Evolutionary conservation across 2,888 invertebrate species (phyloP), one percentile per base, ranked within the genome.

Genomic region (Troides oblongomaculatus): DNA sequence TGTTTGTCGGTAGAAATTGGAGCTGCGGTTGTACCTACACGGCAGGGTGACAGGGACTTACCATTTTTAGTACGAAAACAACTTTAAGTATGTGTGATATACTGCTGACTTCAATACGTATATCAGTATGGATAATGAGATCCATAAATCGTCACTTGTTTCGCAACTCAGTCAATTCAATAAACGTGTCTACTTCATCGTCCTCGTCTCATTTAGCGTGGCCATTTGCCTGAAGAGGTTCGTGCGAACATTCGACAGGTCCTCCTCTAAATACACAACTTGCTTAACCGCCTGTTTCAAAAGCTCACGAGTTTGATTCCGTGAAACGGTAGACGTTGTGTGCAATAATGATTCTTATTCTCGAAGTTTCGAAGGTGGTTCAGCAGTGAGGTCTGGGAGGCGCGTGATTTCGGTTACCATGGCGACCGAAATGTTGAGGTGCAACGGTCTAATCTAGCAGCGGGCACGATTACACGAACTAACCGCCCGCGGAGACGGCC

Each of bases 401-500:
- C 87, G 85, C 86, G 87, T 86, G 83, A 76, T 86, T 86, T 88
- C 79, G 84, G 89, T 89, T 84, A 79, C 87, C 85, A 89, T 86
- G 87, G 86, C 79, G 86, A 90, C 89, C 82, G 82, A 85, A 87
- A 89, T 84, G 74, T 84, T 79, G 82, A 85, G 86, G 83, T 85
- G 87, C 88, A 89, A 88, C 87, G 88, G 86, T 87, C 86, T 86
- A 86, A 86, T 87, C 84, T 86, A 79, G 77, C 81, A 82, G 79
- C 78, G 81, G 82, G 86, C 89, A 90, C 88, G 89, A 90, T 84
- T 78, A 79, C 80, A 80, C 80, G 79, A 79, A 78, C 77, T 77
- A 79, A 80, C 83, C 85, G 84, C 86, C 85, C 82, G 85, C 79
- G 78, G 78, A 84, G 86, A 85, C 84, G 83, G 76, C 74, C 74